A percentile compares a stretch with the other conserved stretches of the same genome.
Conservation (phyloP, 2,113 vertebrate genomes). For the Mionectes macconnelli region DNA sequence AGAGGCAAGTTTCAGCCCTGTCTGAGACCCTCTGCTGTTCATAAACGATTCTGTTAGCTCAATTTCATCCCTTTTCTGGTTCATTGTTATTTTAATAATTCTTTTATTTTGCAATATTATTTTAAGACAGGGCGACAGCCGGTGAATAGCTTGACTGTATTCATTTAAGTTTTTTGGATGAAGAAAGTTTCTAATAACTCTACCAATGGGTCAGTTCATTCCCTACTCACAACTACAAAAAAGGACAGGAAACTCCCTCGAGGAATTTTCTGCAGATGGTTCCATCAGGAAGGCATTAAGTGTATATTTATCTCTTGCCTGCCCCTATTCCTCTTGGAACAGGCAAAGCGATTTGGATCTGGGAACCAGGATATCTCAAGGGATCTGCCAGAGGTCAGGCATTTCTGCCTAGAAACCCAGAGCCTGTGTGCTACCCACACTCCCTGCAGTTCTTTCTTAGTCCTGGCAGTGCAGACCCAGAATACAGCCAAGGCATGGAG, state of each 20-base stretch:
- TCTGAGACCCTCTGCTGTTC: not conserved
- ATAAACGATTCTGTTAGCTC: not conserved
- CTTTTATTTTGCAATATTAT: conserved; percentile 54
- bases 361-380: conserved; percentile 49
- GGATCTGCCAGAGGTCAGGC: conserved; percentile 55
- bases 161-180: not conserved
- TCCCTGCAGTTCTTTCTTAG: conserved; percentile 9
- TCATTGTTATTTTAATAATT: conserved; percentile 55
- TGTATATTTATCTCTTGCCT: conserved; percentile 59
- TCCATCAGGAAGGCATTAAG: conserved; percentile 64
- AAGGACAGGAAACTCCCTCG: conserved; percentile 47
- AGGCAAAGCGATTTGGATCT: not conserved
- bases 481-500: not conserved
- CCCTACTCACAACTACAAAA: not conserved
- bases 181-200: conserved; percentile 8
- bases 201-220: conserved; percentile 4
- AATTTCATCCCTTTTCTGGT: conserved; percentile 5
- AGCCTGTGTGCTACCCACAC: not conserved
- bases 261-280: conserved; percentile 47
- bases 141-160: not conserved
- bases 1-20: conserved; percentile 1
- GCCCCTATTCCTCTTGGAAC: conserved; percentile 33
- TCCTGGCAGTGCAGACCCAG: not conserved
- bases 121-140: conserved; percentile 16
- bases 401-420: conserved; percentile 31